Percentiles rank a stretch among this genome's conserved stretches.
These are phyloP conservation scores for Hycleus cichorii DNA, from an alignment of 1,140 invertebrate genomes.

Conservation along the genomic window DNA sequence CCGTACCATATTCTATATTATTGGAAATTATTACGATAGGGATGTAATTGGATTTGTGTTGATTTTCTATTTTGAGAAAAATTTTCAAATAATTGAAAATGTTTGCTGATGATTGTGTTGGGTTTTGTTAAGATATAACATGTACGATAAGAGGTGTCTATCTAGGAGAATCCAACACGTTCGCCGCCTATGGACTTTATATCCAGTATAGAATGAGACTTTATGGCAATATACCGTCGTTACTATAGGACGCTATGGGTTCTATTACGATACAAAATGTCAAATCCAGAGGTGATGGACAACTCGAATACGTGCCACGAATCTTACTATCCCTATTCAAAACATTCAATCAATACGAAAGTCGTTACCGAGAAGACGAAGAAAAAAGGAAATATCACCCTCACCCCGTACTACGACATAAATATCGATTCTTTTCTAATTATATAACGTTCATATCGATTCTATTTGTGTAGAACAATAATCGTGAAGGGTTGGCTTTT, in stretches of 20 bases:
- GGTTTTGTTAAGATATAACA: not conserved
- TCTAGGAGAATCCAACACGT: conserved; percentile 11
- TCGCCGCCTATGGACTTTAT: conserved; percentile 17
- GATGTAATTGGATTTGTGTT: too few relatives aligned
- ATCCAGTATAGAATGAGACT: conserved; percentile 16
- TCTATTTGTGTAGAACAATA: too few relatives aligned
- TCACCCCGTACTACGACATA: too few relatives aligned
- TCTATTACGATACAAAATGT: conserved; percentile 15
- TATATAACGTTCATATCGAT: too few relatives aligned
- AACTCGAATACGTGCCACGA: conserved; percentile 9
- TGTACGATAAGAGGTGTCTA: conserved; percentile 12
- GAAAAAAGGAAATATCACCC: too few relatives aligned
- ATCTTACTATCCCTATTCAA: not conserved
- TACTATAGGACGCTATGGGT: conserved; percentile 14
- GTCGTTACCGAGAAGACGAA: not conserved
- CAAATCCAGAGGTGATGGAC: conserved; percentile 14
- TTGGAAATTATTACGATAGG: too few relatives aligned
- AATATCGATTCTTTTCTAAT: too few relatives aligned
- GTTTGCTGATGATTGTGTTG: too few relatives aligned
- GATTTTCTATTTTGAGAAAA: too few relatives aligned
- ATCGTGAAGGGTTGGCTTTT: too few relatives aligned
- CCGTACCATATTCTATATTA: too few relatives aligned
- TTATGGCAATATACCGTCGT: conserved; percentile 12
- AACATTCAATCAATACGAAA: conserved; percentile 12
- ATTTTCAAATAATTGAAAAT: too few relatives aligned